Conservation (phyloP, 2,888 invertebrate species). For the Rhopalosiphum nymphaeae region DNA sequence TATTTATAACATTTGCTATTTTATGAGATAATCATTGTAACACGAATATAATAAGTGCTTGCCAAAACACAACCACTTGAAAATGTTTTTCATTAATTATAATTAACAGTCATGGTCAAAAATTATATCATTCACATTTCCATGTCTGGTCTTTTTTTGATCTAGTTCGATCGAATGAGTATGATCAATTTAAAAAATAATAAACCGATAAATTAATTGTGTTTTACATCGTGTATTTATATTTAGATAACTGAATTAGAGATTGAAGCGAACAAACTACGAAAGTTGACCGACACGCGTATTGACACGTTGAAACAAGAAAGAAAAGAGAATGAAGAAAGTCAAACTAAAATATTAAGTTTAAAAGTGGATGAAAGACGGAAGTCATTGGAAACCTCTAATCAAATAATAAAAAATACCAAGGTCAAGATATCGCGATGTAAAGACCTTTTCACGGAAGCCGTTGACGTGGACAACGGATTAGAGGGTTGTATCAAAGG, state of each 20-base stretch:
- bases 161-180: background rate
- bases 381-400: background rate
- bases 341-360: background rate
- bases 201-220: background rate
- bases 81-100: background rate
- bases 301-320: background rate
- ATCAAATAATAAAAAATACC: slow-evolving; percentile 1
- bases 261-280: background rate
- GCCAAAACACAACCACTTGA: background rate
- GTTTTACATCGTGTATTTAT: background rate
- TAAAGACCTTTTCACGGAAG: background rate
- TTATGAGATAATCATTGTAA: background rate
- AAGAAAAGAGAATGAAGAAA: background rate
- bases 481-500: background rate
- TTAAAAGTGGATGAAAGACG: background rate
- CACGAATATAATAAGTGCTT: background rate
- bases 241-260: slow-evolving; percentile 24
- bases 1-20: background rate
- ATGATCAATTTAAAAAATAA: background rate
- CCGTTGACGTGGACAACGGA: background rate
- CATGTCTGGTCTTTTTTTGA: background rate
- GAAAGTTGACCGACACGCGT: background rate
- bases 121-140: background rate
- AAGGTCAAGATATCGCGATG: background rate
- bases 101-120: background rate